A percentile compares a stretch with the other conserved stretches of the same genome.
Conservation (phyloP, 2,888 invertebrate species). For the Tuta absoluta region DNA sequence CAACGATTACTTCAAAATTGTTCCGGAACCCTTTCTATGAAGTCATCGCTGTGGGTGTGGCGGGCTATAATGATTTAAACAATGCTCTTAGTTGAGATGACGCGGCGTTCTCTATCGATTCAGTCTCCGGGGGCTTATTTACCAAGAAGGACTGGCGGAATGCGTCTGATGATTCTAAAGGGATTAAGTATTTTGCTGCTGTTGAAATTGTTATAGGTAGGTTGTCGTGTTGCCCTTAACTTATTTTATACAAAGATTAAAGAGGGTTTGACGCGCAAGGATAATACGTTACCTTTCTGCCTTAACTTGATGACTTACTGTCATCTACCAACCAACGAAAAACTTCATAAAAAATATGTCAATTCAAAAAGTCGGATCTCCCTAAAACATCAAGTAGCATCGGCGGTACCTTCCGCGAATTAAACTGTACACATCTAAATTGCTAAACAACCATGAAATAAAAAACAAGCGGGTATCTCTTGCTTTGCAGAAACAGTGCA, state of each 20-base stretch:
- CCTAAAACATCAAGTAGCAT: not conserved
- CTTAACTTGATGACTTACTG: no score
- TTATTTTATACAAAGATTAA: not conserved
- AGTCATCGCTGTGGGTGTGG: slow-evolving; percentile 68
- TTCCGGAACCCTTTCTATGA: slow-evolving; percentile 60
- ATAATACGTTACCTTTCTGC: no score
- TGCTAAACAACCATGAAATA: slow-evolving; percentile 19
- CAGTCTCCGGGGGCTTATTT: slow-evolving; percentile 23
- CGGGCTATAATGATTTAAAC: slow-evolving; percentile 63
- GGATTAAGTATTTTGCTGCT: slow-evolving; percentile 17
- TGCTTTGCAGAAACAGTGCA: slow-evolving; percentile 41
- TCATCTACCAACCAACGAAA: not conserved
- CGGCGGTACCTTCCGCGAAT: not conserved
- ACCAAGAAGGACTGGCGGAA: slow-evolving; percentile 15
- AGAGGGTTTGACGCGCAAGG: no score
- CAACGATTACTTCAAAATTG: slow-evolving; percentile 56
- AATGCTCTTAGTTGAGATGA: slow-evolving; percentile 73
- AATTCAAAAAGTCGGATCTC: not conserved
- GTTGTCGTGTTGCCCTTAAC: not conserved
- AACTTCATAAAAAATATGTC: not conserved
- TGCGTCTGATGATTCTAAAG: slow-evolving; percentile 18
- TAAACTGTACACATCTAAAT: slow-evolving; percentile 7
- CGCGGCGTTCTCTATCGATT: slow-evolving; percentile 48
- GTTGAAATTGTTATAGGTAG: no score
- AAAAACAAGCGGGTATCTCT: slow-evolving; percentile 13